phyloP scores from a whole-genome alignment of 2,113 vertebrate species.

The Candoia aspera region DNA sequence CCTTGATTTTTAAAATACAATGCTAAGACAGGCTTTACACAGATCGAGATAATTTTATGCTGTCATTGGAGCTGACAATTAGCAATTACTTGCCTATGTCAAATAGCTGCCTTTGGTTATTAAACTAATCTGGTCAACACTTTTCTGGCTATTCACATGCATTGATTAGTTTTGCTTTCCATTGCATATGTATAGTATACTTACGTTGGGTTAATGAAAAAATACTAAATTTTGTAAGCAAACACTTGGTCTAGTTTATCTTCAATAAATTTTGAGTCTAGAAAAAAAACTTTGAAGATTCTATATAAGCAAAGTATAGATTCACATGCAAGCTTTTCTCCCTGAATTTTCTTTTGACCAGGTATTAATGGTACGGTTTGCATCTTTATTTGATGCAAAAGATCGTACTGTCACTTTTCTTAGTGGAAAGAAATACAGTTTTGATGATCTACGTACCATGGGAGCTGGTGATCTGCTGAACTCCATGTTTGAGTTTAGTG shows the following conservation, averaged over 20 bases:
- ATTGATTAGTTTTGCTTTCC: conserved; percentile 44
- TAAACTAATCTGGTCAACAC: neutral
- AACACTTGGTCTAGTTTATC: conserved; percentile 35
- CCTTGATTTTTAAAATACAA: neutral
- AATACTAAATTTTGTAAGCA: conserved; percentile 62
- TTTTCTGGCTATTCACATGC: neutral
- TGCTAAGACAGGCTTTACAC: neutral
- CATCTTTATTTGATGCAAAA: conserved; percentile 89
- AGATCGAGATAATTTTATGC: neutral
- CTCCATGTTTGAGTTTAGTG: conserved; percentile 98
- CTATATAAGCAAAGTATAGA: neutral
- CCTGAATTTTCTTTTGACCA: conserved; percentile 56
- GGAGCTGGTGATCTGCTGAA: conserved; percentile 93
- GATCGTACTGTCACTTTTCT: conserved; percentile 94
- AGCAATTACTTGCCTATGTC: neutral
- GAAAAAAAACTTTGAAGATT: too few relatives aligned
- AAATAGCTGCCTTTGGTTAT: conserved; percentile 9
- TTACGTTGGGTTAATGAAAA: conserved; percentile 19
- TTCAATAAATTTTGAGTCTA: conserved; percentile 64
- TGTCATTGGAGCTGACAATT: neutral
- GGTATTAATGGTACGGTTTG: conserved; percentile 97
- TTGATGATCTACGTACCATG: conserved; percentile 87
- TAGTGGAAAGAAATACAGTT: conserved; percentile 90
- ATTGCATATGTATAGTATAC: conserved; percentile 28
- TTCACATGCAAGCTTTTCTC: conserved; percentile 2